Base-by-base conservation (phyloP, 1,140 invertebrate genomes). In the Alviniconcha marisindica region DNA sequence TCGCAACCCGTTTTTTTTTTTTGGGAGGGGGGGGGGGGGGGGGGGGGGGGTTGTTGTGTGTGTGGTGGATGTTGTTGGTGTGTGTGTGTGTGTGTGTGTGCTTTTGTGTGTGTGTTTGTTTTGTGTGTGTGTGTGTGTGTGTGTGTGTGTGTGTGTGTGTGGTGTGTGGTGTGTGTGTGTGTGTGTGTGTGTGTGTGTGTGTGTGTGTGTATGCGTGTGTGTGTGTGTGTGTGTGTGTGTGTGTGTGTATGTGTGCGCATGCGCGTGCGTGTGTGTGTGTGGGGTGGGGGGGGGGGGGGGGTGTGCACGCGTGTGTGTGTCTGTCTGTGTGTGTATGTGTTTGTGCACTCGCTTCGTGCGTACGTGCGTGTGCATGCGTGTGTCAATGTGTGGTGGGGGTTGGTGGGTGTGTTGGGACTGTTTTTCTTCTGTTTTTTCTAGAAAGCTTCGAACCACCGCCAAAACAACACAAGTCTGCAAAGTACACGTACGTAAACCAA, bases 201-300 rank as follows among this genome's bases (percentile, higher is more conserved):
- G 56, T 60, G 56, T 60, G 56, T 60, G 56, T 60, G n/a, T 60
- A 24, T 60, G 56, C n/a, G 56, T 60, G 56, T 60, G 56, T 60
- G 56, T 60, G 56, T 60, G 56, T 60, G n/a, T 60, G 44, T 48
- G 44, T 48, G 44, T 48, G 44, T 48, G 44, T 48, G 44, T 48
- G 44, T 48, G 18, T 48, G 56, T 60, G 56, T 5, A 24, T 60
- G 56, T 5, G 56, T 60, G 56, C 2, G 44, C 18, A 18, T 48
- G 44, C 18, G 44, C 18, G 44, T 48, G 44, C 44, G 44, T 48
- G 44, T 48, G 44, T 48, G 44, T 48, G 44, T 48, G 44, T 48
- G 44, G 5, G 44, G 5, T 48, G 5, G 5, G 5, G 56, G 15
- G 56, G 0, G 56, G 15, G 56, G 0, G 56, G 15, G 56, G 0